Evolutionary conservation across 2,888 invertebrate genomes (phyloP).

Genomic region (Caenorhabditis sp.): DNA sequence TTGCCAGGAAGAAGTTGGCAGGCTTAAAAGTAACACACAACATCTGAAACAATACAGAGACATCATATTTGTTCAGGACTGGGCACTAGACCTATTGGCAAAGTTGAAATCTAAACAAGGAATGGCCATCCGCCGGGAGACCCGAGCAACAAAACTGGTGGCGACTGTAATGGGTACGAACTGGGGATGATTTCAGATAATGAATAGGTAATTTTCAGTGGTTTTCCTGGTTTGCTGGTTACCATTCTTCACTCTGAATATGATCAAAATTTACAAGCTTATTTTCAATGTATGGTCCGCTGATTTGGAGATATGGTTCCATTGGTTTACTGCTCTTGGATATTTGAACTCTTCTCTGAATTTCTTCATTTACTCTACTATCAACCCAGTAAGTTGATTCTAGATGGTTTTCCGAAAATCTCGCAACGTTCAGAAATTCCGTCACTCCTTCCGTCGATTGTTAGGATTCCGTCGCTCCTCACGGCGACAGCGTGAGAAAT

Average conservation of each 20-base stretch:
- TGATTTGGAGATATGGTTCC: constrained; percentile 72
- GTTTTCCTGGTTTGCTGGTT: constrained; percentile 85
- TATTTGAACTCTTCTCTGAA: constrained; percentile 85
- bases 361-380: constrained; percentile 85
- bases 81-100: constrained; percentile 81
- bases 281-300: constrained; percentile 77
- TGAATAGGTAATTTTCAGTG: constrained; percentile 83
- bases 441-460: constrained; percentile 81
- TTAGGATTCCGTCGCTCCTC: constrained; percentile 77
- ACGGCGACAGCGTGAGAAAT: constrained; percentile 75
- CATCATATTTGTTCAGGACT: constrained; percentile 73
- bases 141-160: constrained; percentile 83
- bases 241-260: constrained; percentile 85
- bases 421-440: constrained; percentile 83
- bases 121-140: constrained; percentile 83
- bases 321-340: constrained; percentile 83
- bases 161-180: constrained; percentile 84
- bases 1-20: constrained; percentile 82
- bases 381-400: constrained; percentile 83
- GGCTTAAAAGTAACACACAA: constrained; percentile 76
- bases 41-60: background rate
- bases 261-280: constrained; percentile 82
- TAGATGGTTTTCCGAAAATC: too few relatives aligned
- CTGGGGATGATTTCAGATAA: too few relatives aligned
- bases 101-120: constrained; percentile 83